Conservation (phyloP, 2,113 vertebrate genomes). For the Plestiodon gilberti region DNA sequence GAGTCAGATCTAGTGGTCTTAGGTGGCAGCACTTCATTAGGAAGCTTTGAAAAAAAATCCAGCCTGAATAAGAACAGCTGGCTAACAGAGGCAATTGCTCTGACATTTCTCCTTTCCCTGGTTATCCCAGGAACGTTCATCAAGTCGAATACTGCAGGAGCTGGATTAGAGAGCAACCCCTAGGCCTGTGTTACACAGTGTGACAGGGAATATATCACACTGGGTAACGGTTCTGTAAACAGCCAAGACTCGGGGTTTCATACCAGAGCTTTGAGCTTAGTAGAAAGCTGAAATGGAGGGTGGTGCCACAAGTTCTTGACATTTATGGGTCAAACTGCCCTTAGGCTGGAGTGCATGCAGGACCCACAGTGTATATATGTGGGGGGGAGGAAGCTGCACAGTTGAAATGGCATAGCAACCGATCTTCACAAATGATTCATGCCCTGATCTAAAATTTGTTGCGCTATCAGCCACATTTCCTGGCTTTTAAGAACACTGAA, state of each 20-base stretch:
- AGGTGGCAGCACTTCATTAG: background rate
- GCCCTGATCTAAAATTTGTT: background rate
- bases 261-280: background rate
- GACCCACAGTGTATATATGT: no score
- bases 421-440: background rate
- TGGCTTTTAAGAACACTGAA: background rate
- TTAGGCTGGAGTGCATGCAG: background rate
- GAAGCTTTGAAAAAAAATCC: background rate
- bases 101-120: background rate
- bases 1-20: background rate
- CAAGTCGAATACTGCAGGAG: background rate
- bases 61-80: background rate
- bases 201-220: background rate
- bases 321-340: background rate
- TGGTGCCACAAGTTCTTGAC: no score
- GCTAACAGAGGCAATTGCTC: no score
- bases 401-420: background rate
- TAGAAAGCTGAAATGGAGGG: background rate
- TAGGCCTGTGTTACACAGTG: background rate
- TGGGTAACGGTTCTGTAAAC: background rate
- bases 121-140: background rate
- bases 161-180: background rate
- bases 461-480: background rate
- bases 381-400: background rate
- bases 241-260: background rate